These are phyloP conservation scores for Lutjanus argentimaculatus DNA, from an alignment of 2,797 vertebrate species.

Conservation along the genomic window DNA sequence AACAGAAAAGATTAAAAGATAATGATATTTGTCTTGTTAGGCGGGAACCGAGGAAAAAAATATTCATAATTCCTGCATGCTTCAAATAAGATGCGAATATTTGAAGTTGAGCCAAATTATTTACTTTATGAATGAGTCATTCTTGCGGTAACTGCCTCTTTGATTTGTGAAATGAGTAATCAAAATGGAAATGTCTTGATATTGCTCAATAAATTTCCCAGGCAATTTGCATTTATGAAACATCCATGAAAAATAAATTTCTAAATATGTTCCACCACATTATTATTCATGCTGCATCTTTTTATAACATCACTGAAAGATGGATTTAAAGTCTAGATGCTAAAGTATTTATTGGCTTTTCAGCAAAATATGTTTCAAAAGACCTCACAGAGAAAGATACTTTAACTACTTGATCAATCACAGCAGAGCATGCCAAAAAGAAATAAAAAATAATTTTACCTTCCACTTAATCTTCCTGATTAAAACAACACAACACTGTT, in stretches of 20 bases:
- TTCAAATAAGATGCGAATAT: slow-evolving; percentile 19
- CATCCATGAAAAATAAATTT: slow-evolving; percentile 16
- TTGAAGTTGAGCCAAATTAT: slow-evolving; percentile 9
- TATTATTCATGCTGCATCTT: slow-evolving; percentile 15
- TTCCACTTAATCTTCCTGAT: background rate
- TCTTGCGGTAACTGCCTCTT: slow-evolving; percentile 4
- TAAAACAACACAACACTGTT: background rate
- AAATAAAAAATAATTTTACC: background rate
- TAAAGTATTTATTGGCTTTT: slow-evolving; percentile 1
- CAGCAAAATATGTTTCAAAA: background rate
- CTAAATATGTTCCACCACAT: slow-evolving; percentile 20
- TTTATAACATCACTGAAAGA: slow-evolving; percentile 12
- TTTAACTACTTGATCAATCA: slow-evolving; percentile 5
- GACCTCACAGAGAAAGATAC: background rate
- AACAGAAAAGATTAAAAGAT: slow-evolving; percentile 6
- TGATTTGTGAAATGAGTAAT: slow-evolving; percentile 24
- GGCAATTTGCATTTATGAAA: slow-evolving; percentile 24
- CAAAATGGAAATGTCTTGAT: slow-evolving; percentile 9
- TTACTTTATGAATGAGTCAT: background rate
- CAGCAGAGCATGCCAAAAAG: background rate
- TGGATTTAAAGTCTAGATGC: background rate
- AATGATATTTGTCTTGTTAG: background rate
- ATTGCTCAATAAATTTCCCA: slow-evolving; percentile 9
- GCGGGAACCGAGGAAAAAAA: background rate
- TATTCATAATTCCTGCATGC: background rate